Conservation (phyloP, 2,888 invertebrate genomes). For the Petrolisthes manimaculis region DNA sequence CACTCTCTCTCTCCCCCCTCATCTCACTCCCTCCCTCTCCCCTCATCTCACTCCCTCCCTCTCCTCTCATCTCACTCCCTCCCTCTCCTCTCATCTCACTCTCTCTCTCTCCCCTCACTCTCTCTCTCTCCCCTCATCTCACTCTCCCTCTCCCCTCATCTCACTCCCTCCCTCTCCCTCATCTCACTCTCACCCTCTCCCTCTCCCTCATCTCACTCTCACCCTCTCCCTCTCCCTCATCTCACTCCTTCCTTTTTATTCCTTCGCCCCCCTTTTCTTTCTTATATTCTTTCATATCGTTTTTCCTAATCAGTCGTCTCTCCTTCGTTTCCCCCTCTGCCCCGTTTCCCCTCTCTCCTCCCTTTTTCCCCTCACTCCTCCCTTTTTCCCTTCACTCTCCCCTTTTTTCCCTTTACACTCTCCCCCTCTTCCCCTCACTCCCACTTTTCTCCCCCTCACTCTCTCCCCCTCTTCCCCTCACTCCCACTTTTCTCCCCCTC, state of each 20-base stretch:
- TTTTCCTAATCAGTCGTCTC: background rate
- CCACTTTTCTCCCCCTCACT: background rate
- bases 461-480: background rate
- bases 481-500: background rate
- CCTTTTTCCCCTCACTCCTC: background rate
- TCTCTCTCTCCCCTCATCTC: background rate
- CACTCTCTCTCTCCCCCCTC: background rate
- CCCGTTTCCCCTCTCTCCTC: background rate
- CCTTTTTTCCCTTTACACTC: background rate
- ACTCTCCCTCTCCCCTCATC: background rate
- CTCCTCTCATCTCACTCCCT: background rate
- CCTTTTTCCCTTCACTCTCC: conserved; percentile 3
- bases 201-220: background rate
- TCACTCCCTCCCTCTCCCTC: background rate
- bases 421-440: background rate
- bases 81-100: background rate
- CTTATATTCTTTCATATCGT: background rate
- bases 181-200: background rate
- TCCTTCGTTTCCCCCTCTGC: background rate
- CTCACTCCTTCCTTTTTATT: background rate
- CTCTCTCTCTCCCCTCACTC: background rate
- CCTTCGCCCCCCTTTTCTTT: background rate
- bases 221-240: background rate
- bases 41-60: background rate
- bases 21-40: background rate